These are phyloP conservation scores for Sebastes nivosus DNA, from an alignment of 2,797 vertebrate genomes.

Conservation along the genomic window DNA sequence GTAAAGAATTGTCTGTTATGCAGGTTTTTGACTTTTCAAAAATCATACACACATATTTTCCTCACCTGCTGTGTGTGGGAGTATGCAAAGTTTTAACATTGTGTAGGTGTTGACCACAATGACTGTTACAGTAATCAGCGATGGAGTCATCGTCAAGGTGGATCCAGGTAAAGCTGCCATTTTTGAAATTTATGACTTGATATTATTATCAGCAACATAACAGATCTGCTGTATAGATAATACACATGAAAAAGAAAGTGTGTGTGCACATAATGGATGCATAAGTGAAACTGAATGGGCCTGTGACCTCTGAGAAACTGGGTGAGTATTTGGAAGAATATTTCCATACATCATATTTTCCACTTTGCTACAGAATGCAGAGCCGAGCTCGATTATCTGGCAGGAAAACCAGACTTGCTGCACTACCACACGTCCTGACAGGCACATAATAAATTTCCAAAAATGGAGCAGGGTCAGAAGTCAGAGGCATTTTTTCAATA, in stretches of 20 bases:
- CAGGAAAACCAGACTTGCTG: conserved; percentile 53
- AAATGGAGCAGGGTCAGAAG: conserved; percentile 41
- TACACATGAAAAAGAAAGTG: not conserved
- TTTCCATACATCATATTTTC: conserved; percentile 75
- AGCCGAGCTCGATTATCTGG: conserved; percentile 45
- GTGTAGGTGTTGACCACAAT: conserved; percentile 13
- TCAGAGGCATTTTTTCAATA: conserved; percentile 26
- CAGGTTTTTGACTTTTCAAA: conserved; percentile 15
- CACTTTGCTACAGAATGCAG: conserved; percentile 55
- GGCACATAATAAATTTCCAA: conserved; percentile 54
- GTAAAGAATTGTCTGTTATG: not conserved
- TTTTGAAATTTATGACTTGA: conserved; percentile 12
- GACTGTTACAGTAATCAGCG: conserved; percentile 55
- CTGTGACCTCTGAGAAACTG: conserved; percentile 39
- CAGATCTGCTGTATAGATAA: not conserved
- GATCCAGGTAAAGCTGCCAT: conserved; percentile 18
- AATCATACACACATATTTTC: conserved; percentile 6
- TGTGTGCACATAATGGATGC: not conserved
- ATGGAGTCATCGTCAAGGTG: conserved; percentile 26
- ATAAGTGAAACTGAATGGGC: conserved; percentile 16
- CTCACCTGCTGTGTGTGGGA: conserved; percentile 29
- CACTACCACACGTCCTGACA: conserved; percentile 50
- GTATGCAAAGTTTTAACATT: conserved; percentile 11
- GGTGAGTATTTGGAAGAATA: conserved; percentile 53
- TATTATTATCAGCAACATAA: conserved; percentile 22